Evolutionary conservation across 2,113 vertebrate species (phyloP).

Genomic region (Halcyon malimbica): DNA sequence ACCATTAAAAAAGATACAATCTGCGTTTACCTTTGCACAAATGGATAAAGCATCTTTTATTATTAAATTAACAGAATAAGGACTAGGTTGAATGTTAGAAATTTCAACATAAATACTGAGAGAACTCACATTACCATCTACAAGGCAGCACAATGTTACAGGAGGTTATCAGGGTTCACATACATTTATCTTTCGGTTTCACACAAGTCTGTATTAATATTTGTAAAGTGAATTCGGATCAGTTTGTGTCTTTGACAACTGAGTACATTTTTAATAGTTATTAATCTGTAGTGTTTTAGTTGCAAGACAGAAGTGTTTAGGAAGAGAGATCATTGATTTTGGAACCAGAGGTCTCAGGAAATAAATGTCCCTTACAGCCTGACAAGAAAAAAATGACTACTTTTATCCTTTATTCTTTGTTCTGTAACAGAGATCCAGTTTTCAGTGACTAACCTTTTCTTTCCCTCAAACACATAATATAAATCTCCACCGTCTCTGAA

Average conservation of each 20-base stretch:
- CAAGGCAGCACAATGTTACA: constrained; percentile 93
- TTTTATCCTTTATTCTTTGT: constrained; percentile 62
- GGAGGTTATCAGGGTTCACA: constrained; percentile 82
- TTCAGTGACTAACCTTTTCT: constrained; percentile 51
- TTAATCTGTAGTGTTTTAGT: constrained; percentile 80
- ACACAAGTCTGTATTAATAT: constrained; percentile 80
- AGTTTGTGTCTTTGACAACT: constrained; percentile 64
- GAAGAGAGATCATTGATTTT: constrained; percentile 68
- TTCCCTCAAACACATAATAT: background rate
- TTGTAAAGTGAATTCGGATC: constrained; percentile 77
- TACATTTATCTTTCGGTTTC: constrained; percentile 77
- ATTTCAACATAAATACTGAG: constrained; percentile 86
- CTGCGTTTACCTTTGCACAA: constrained; percentile 91
- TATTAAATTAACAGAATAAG: constrained; percentile 90
- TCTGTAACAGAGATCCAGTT: constrained; percentile 60
- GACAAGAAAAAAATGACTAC: constrained; percentile 65
- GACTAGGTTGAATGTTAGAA: constrained; percentile 89
- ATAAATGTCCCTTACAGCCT: constrained; percentile 65
- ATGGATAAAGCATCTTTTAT: constrained; percentile 86
- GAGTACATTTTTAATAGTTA: constrained; percentile 74
- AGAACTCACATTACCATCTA: constrained; percentile 94
- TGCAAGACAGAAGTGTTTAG: constrained; percentile 69
- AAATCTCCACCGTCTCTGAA: constrained; percentile 47
- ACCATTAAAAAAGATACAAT: constrained; percentile 92
- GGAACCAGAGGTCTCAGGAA: constrained; percentile 68